Evolutionary conservation across 1,140 invertebrate species (phyloP), one percentile per base, ranked within the genome.

Genomic region (Drosophila persimilis): DNA sequence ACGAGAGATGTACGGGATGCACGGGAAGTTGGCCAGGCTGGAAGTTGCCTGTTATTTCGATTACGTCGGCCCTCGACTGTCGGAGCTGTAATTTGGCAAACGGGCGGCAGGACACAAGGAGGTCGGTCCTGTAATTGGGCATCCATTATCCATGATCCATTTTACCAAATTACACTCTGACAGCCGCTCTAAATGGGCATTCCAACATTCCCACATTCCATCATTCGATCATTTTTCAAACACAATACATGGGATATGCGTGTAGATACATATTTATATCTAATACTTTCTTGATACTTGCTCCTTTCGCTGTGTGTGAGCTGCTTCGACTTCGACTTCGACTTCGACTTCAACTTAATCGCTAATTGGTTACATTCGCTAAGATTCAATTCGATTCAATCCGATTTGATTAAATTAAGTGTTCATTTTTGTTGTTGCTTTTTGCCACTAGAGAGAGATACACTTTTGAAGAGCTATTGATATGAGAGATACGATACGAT

Each of bases 61-160:
- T 26, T 26, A 26, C 24, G 24, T 6, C 45, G 77, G 60, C 64
- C 80, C 66, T 56, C 76, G 77, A 67, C 80, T 83, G 75, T 73
- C 65, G 57, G 62, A 44, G 64, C 57, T 59, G 73, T 67, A 69
- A 73, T 73, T 73, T 80, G 70, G 61, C 54, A 46, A 61, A 45
- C 35, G 11, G 35, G 8, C 31, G 3, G 2, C 29, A 31, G 29
- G 9, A 35, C 31, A 35, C 9, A 0, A 13, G 35, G 58, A 74
- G 55, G 43, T 55, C 65, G 24, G 24, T 26, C 24, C 4, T 26
- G 51, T 74, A 83, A 83, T 83, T 81, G 79, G 66, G 62, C 69
- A 81, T 72, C 51, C 69, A 72, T 81, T 77, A 73, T 77, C 79
- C 65, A 81, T 81, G 76, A 83, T 83, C 73, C 79, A 83, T 81